Percentiles rank a stretch among this genome's conserved stretches.
phyloP scores from a whole-genome alignment of 1,140 invertebrate species.

The Lethocerus indicus region DNA sequence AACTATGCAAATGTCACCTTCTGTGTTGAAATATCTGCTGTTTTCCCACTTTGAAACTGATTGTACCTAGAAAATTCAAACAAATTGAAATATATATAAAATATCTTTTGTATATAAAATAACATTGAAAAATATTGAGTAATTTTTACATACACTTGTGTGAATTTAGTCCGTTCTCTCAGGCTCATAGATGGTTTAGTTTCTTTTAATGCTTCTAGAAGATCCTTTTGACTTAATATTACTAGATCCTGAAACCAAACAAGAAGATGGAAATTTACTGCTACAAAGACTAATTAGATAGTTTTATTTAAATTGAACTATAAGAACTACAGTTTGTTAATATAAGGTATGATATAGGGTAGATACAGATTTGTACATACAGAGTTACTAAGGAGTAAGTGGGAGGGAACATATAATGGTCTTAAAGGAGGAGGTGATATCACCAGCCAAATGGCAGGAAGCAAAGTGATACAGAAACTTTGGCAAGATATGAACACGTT shows the following conservation, averaged over 20 bases:
- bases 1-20: constrained; percentile 1
- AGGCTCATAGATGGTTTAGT: constrained; percentile 29
- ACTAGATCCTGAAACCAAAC: background rate
- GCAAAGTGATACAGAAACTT: too few relatives aligned
- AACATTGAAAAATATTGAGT: background rate
- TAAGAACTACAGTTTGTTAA: too few relatives aligned
- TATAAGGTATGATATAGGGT: too few relatives aligned
- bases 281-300: constrained; percentile 1
- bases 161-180: constrained; percentile 25
- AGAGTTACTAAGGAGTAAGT: too few relatives aligned
- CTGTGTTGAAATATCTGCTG: background rate
- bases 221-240: constrained; percentile 15
- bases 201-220: constrained; percentile 24
- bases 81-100: background rate
- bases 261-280: background rate
- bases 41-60: constrained; percentile 19
- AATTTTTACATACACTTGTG: constrained; percentile 25
- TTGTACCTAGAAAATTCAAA: constrained; percentile 22
- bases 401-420: too few relatives aligned
- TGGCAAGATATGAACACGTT: too few relatives aligned
- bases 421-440: too few relatives aligned
- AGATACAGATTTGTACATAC: too few relatives aligned
- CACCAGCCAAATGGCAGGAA: too few relatives aligned
- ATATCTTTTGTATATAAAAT: background rate
- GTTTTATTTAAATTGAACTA: background rate